A percentile compares a stretch with the other conserved stretches of the same genome.
phyloP scores from a whole-genome alignment of 2,113 vertebrate genomes.

The Halcyon senegalensis region DNA sequence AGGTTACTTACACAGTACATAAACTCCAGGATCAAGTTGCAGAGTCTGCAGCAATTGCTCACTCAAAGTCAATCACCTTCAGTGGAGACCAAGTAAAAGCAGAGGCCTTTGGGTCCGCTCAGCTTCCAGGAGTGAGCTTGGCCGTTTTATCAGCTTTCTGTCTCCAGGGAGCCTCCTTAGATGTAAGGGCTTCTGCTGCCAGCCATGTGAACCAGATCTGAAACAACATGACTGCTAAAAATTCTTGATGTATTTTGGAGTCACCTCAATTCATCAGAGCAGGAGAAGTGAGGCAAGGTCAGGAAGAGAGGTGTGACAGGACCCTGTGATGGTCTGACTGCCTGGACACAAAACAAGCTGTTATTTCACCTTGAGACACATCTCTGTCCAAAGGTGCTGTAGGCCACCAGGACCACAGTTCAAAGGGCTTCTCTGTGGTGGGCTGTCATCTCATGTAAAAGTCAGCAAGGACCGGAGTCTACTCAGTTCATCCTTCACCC shows the following conservation, averaged over 20 bases:
- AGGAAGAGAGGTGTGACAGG: neutral
- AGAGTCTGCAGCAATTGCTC: constrained; percentile 59
- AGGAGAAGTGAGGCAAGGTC: neutral
- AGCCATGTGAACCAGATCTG: neutral
- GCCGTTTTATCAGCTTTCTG: neutral
- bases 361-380: neutral
- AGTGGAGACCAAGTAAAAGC: constrained; percentile 33
- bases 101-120: neutral
- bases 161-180: neutral
- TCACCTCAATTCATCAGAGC: neutral
- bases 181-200: neutral
- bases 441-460: neutral
- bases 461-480: neutral
- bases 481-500: neutral
- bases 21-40: constrained; percentile 65
- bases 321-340: neutral
- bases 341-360: neutral
- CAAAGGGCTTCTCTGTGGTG: neutral
- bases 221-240: neutral
- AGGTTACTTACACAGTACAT: constrained; percentile 59
- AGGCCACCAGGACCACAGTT: neutral
- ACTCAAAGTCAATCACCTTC: constrained; percentile 67
- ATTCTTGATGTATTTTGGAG: neutral
- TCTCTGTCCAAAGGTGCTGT: neutral
- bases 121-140: neutral